Base-by-base conservation (phyloP, 2,888 invertebrate genomes). In the Odontothrips loti region DNA sequence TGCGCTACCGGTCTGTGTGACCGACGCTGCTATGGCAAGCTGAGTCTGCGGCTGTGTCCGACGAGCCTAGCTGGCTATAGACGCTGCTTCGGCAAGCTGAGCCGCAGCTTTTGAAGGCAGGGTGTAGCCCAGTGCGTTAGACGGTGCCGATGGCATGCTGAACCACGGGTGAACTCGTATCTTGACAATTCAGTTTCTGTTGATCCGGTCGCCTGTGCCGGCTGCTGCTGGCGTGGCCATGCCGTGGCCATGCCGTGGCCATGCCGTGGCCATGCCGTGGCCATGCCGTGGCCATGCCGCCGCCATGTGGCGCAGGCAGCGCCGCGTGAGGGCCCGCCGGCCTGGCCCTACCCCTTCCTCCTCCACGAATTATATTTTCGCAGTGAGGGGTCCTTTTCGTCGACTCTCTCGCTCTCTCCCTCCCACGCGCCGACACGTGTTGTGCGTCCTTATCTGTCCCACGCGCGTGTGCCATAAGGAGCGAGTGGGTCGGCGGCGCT, bases 331-430 rank as follows among this genome's bases (percentile, higher is more conserved):
- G 68, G 58, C 58, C 17, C 17, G 17, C 6, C 58, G 6, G 15
- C 51, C 20, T 11, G 0, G 58, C 58, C 58, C 17, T 15, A n/a
- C 58, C 58, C 58, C 58, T 20, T 58, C 58, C 58, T 58, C 68
- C 58, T 20, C 17, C 58, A 27, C 68, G 68, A 75, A 75, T 75
- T 75, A 75, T 75, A 75, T 75, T 75, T 75, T 75, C 68, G 68
- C 68, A 75, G 68, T 75, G 6, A 75, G 68, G 68, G 68, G 68
- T 75, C 68, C 68, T 68, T 51, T 20, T 51, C 10, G 3, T 20
- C 20, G 15, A 17, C 51, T 10, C 51, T 10, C 3, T 51, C 51
- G 3, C 51, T 51, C 51, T 51, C 51, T 51, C 51, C 9, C 51
- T 51, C 51, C 6, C 51, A 6, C 51, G 20, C 20, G 20, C n/a